Base-by-base conservation (phyloP, 2,797 vertebrate genomes). In the Melanogrammus aeglefinus region DNA sequence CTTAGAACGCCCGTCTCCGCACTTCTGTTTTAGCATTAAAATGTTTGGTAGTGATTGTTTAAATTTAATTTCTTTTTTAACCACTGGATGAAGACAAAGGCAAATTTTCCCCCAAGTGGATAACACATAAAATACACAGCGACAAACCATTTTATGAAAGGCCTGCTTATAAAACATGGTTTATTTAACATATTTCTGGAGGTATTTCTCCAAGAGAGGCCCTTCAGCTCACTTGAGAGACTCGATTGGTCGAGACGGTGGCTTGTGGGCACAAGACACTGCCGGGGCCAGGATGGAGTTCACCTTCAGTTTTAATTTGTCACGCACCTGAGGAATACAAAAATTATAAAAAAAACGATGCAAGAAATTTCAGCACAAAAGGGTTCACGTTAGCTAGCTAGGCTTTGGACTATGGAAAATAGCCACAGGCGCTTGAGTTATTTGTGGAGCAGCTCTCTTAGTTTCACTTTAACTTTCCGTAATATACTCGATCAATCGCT, bases 221-320 rank as follows among this genome's bases (percentile, higher is more conserved):
- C 57, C 57, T 6, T 63, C n/a, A 63, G 21, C 84, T 85, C 77
- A 92, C 93, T 72, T 91, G 72, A 94, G 27, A 2, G 91, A 90
- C 77, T 95, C 94, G 72, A 99, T 94, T 81, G 94, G 92, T 88
- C 92, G 92, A 0, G 92, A 92, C 35, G 97, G 95, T 0, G 78
- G 72, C 0, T n/a, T 89, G 35, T 84, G 87, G 72, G 96, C 95
- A 80, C 86, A 93, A 0, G 95, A 95, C 35, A 86, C 86, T n/a
- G 71, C 78, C 0, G 97, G 97, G 13, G 97, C 95, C 31, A 92
- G 95, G 66, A 99, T 96, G 72, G 96, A 91, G 89, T 98, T 99
- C 77, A 99, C 96, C 88, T 85, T 95, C 73, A 98, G 86, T 76
- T 93, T 97, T 92, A 90, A 92, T 83, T 73, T 92, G 90, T 98